Conservation (phyloP, 2,888 invertebrate genomes). For the Xiphydria camelus region DNA sequence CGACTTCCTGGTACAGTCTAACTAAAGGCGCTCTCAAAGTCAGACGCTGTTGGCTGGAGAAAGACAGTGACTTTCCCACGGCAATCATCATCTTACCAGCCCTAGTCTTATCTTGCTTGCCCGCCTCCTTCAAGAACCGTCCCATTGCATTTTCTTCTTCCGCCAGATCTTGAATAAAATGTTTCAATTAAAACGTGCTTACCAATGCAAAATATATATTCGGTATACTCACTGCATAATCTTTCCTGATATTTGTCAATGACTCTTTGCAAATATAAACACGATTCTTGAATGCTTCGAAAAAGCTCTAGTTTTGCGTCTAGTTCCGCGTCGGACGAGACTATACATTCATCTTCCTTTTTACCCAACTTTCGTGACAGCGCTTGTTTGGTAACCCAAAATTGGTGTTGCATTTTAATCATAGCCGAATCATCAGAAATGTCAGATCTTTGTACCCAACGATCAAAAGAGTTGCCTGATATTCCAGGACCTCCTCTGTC, state of each 20-base stretch:
- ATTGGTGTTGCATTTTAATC: conserved; percentile 87
- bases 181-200: conserved; percentile 19
- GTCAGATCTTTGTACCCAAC: conserved; percentile 60
- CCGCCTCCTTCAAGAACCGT: conserved; percentile 90
- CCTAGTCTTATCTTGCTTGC: conserved; percentile 82
- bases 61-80: conserved; percentile 85
- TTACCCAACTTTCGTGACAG: conserved; percentile 90
- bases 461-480: conserved; percentile 58
- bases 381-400: conserved; percentile 97
- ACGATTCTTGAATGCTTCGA: conserved; percentile 89
- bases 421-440: conserved; percentile 56
- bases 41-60: conserved; percentile 90
- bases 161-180: conserved; percentile 68
- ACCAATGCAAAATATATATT: not conserved
- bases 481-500: conserved; percentile 43
- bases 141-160: conserved; percentile 96
- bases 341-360: conserved; percentile 96
- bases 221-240: conserved; percentile 70
- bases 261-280: conserved; percentile 81
- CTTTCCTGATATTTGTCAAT: conserved; percentile 94
- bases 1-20: conserved; percentile 92
- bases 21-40: conserved; percentile 83
- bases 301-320: conserved; percentile 95
- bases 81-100: conserved; percentile 83
- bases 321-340: conserved; percentile 93